A percentile compares a stretch with the other conserved stretches of the same genome.
phyloP scores from a whole-genome alignment of 2,797 vertebrate species.

The Iguana delicatissima region DNA sequence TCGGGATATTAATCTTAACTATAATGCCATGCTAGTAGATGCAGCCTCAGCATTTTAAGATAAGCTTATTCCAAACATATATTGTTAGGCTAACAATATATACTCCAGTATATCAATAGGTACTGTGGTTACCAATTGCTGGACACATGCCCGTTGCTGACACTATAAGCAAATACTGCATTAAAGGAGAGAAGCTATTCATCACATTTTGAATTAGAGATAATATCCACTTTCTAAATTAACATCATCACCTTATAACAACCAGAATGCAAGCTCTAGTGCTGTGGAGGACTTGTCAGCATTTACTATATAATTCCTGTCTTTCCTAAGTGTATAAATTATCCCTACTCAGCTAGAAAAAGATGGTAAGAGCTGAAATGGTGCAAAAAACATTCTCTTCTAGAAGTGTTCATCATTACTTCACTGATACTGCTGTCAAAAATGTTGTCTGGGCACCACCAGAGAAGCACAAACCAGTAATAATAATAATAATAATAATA shows the following conservation, averaged over 20 bases:
- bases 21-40: conserved; percentile 42
- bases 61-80: conserved; percentile 62
- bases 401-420: conserved; percentile 42
- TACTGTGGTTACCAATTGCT: conserved; percentile 47
- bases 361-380: conserved; percentile 44
- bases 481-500: too few species aligned
- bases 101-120: conserved; percentile 50
- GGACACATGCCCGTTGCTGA: conserved; percentile 38
- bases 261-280: conserved; percentile 52
- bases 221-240: conserved; percentile 67
- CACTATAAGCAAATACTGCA: conserved; percentile 36
- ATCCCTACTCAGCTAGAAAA: conserved; percentile 54
- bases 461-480: not conserved
- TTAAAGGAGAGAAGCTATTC: conserved; percentile 51
- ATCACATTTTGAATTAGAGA: conserved; percentile 63
- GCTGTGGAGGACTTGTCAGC: conserved; percentile 48
- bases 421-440: not conserved
- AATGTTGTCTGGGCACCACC: not conserved
- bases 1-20: conserved; percentile 56
- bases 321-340: conserved; percentile 61
- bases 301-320: conserved; percentile 59
- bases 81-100: conserved; percentile 58
- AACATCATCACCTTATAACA: conserved; percentile 62
- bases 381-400: conserved; percentile 34
- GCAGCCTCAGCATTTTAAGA: conserved; percentile 37